Conservation (phyloP, 2,888 invertebrate species). For the Morpho helenor region DNA sequence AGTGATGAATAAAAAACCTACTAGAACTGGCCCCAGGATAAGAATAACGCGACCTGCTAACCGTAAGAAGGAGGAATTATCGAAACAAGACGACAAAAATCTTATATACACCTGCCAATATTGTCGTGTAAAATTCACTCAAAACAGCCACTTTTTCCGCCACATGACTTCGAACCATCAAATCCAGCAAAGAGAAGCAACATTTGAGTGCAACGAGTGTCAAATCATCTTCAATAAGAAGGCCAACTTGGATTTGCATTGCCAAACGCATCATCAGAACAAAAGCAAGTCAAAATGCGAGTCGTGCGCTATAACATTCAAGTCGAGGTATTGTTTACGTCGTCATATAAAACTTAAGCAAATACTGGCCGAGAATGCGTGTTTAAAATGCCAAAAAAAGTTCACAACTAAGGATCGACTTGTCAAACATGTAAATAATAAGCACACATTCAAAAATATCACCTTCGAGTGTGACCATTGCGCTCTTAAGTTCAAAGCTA, state of each 20-base stretch:
- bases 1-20: slow-evolving; percentile 67
- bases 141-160: slow-evolving; percentile 67
- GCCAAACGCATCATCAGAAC: slow-evolving; percentile 57
- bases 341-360: slow-evolving; percentile 65
- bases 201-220: slow-evolving; percentile 64
- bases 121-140: slow-evolving; percentile 62
- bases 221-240: slow-evolving; percentile 63
- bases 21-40: slow-evolving; percentile 60
- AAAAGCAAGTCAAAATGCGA: slow-evolving; percentile 66
- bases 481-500: slow-evolving; percentile 61
- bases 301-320: slow-evolving; percentile 63
- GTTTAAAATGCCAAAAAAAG: slow-evolving; percentile 65
- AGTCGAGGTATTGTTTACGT: slow-evolving; percentile 64
- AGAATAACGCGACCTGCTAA: slow-evolving; percentile 55
- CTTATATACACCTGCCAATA: slow-evolving; percentile 65
- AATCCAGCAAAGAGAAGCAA: slow-evolving; percentile 55
- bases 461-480: slow-evolving; percentile 63
- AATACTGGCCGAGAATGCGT: slow-evolving; percentile 56
- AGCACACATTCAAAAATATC: slow-evolving; percentile 60
- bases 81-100: slow-evolving; percentile 44
- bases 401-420: slow-evolving; percentile 55
- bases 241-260: slow-evolving; percentile 54
- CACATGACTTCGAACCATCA: slow-evolving; percentile 71
- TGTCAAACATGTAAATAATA: slow-evolving; percentile 56
- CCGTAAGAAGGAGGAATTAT: slow-evolving; percentile 46